Evolutionary conservation across 2,888 invertebrate species (phyloP).

Genomic region (Argynnis bischoffii): DNA sequence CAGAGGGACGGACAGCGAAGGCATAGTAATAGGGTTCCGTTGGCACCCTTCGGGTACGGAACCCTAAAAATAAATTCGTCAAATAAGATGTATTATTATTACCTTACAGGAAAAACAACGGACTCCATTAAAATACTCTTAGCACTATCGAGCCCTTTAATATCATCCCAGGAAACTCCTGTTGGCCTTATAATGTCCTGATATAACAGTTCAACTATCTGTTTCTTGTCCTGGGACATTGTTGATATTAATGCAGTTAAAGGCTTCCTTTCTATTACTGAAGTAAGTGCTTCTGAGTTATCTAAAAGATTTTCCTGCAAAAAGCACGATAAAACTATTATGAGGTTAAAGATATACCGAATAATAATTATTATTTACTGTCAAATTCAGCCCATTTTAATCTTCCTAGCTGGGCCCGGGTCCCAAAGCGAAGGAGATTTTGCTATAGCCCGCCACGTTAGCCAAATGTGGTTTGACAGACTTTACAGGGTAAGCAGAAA

Average conservation of each 20-base stretch:
- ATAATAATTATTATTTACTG: no score
- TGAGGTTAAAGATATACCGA: no score
- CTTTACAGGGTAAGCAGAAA: no score
- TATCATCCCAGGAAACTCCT: slow-evolving; percentile 90
- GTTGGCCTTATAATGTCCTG: slow-evolving; percentile 84
- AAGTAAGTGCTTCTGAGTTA: slow-evolving; percentile 43
- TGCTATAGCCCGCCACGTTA: no score
- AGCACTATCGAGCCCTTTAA: slow-evolving; percentile 86
- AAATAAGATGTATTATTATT: slow-evolving; percentile 1
- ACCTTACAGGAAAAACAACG: slow-evolving; percentile 88
- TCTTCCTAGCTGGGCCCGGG: no score
- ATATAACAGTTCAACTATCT: slow-evolving; percentile 85
- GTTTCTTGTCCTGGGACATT: slow-evolving; percentile 82
- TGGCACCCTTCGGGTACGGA: no score
- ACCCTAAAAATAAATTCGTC: not conserved
- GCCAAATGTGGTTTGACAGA: no score
- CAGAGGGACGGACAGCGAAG: no score
- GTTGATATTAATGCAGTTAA: slow-evolving; percentile 56
- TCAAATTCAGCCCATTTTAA: no score
- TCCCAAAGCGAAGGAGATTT: no score
- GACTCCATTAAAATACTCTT: slow-evolving; percentile 92
- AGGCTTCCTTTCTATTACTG: slow-evolving; percentile 60
- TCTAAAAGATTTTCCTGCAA: slow-evolving; percentile 48
- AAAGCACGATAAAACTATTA: not conserved
- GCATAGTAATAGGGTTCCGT: no score